A percentile compares a stretch with the other conserved stretches of the same genome.
phyloP scores from a whole-genome alignment of 2,797 vertebrate genomes.

The Anniella stebbinsi region DNA sequence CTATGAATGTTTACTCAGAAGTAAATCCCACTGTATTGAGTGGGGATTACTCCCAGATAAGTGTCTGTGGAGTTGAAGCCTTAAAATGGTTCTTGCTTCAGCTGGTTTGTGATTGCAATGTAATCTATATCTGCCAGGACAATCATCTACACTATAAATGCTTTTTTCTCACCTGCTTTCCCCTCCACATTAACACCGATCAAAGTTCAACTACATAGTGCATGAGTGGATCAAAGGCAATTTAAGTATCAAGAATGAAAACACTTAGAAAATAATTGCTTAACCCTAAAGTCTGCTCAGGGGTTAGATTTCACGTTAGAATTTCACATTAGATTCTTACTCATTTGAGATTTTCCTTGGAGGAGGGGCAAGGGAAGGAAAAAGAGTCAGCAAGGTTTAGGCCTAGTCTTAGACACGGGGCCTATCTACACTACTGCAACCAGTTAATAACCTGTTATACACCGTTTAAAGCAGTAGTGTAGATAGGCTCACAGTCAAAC shows the following conservation, averaged over 20 bases:
- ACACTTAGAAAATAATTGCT: background rate
- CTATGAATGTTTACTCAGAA: background rate
- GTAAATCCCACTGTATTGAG: background rate
- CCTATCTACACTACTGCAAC: too few species aligned
- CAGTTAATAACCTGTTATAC: too few species aligned
- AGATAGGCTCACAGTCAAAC: background rate
- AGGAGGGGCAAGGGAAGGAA: background rate
- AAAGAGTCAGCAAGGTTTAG: background rate
- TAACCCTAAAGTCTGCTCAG: background rate
- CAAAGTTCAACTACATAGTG: background rate
- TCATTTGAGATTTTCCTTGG: background rate
- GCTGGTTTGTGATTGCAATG: background rate
- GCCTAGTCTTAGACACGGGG: background rate
- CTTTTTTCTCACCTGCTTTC: background rate
- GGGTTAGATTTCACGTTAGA: background rate
- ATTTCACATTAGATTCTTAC: background rate
- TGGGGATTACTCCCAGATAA: background rate
- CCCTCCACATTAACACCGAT: background rate
- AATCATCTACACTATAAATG: constrained; percentile 3
- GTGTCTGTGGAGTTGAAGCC: too few species aligned
- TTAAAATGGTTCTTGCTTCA: background rate
- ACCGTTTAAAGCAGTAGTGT: too few species aligned
- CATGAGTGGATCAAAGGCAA: background rate
- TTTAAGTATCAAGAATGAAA: background rate
- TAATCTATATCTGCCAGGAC: background rate